phyloP scores from a whole-genome alignment of 1,140 invertebrate species.

The Hesperophylax magnus region DNA sequence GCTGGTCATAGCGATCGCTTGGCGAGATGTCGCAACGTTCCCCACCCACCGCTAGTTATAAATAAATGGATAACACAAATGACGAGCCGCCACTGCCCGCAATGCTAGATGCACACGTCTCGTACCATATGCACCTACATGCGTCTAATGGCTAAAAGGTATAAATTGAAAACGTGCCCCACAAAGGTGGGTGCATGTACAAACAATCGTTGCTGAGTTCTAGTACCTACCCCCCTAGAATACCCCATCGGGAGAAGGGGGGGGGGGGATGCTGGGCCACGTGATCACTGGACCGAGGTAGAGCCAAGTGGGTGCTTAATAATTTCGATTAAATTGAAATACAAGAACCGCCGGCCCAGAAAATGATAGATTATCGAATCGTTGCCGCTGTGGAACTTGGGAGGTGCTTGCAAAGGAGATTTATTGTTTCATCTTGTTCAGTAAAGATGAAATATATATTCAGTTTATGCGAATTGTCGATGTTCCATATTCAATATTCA shows the following conservation, averaged over 20 bases:
- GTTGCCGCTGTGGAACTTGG: no score
- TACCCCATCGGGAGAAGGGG: neutral
- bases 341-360: slow-evolving; percentile 26
- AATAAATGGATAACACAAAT: no score
- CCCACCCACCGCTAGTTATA: no score
- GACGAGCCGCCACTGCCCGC: slow-evolving; percentile 33
- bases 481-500: no score
- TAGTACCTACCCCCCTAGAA: slow-evolving; percentile 31
- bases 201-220: slow-evolving; percentile 39
- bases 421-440: slow-evolving; percentile 13
- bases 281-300: slow-evolving; percentile 50
- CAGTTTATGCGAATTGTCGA: no score
- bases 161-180: slow-evolving; percentile 58
- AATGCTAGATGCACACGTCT: slow-evolving; percentile 49
- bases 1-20: no score
- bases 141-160: slow-evolving; percentile 57
- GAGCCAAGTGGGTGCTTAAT: slow-evolving; percentile 49
- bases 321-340: slow-evolving; percentile 45
- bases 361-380: slow-evolving; percentile 31
- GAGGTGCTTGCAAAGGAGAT: neutral
- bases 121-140: slow-evolving; percentile 54
- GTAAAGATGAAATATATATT: no score
- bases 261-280: slow-evolving; percentile 19
- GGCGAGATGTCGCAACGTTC: no score
- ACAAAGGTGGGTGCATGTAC: slow-evolving; percentile 52